phyloP scores from a whole-genome alignment of 2,888 invertebrate genomes.

The Phyllotreta striolata region DNA sequence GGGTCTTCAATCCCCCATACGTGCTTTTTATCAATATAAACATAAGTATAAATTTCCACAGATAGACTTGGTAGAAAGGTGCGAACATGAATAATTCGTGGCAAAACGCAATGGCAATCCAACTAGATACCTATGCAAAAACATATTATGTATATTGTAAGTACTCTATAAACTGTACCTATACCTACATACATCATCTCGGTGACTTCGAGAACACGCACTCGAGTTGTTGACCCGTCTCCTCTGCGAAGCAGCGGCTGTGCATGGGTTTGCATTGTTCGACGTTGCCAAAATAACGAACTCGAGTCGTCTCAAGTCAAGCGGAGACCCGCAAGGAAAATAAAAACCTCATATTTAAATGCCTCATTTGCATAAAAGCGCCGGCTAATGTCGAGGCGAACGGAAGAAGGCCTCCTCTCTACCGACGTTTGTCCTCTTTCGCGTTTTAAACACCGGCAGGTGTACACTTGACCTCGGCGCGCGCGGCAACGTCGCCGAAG shows the following conservation, averaged over 20 bases:
- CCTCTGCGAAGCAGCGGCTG: constrained; percentile 18
- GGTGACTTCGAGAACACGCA: constrained; percentile 19
- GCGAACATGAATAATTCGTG: too few relatives aligned
- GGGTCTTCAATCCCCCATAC: too few relatives aligned
- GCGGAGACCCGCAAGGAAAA: constrained; percentile 21
- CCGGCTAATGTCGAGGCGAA: constrained; percentile 12
- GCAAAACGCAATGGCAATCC: too few relatives aligned
- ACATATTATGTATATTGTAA: background rate
- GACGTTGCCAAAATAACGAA: constrained; percentile 32
- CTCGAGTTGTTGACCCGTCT: constrained; percentile 39
- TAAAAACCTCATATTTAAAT: constrained; percentile 31
- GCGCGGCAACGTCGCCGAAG: constrained; percentile 41
- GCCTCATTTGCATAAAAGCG: constrained; percentile 35
- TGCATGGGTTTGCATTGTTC: constrained; percentile 37
- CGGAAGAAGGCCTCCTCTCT: constrained; percentile 28
- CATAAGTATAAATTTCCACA: too few relatives aligned
- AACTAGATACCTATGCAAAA: background rate
- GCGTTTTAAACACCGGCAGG: constrained; percentile 42
- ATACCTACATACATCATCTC: constrained; percentile 10
- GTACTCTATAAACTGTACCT: background rate
- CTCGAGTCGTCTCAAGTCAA: constrained; percentile 6
- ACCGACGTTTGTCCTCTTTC: constrained; percentile 21
- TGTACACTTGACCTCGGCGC: constrained; percentile 45
- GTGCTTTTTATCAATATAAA: too few relatives aligned
- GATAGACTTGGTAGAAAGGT: too few relatives aligned